phyloP scores from a whole-genome alignment of 2,797 vertebrate genomes.

The Coendou prehensilis region DNA sequence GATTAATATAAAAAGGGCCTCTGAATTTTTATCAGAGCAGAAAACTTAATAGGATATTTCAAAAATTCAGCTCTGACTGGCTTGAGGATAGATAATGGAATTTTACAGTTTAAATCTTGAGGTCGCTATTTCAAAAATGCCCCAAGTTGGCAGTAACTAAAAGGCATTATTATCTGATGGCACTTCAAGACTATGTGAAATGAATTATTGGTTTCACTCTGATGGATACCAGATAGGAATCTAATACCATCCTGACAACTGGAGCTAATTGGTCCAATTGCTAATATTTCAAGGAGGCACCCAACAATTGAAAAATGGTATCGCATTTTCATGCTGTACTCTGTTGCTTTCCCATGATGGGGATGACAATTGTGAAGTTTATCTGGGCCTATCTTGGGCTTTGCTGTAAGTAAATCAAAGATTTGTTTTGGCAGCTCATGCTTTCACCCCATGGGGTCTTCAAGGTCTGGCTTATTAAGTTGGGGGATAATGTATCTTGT shows the following conservation, averaged over 20 bases:
- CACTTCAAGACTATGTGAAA: constrained; percentile 70
- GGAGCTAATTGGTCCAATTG: constrained; percentile 77
- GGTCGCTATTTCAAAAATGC: constrained; percentile 78
- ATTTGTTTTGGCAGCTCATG: constrained; percentile 48
- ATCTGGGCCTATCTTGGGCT: constrained; percentile 34
- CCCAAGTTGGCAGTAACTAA: constrained; percentile 76
- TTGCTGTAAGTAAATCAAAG: constrained; percentile 69
- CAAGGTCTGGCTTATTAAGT: constrained; percentile 31
- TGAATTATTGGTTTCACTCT: constrained; percentile 74
- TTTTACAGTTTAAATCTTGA: constrained; percentile 73
- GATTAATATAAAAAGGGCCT: constrained; percentile 82
- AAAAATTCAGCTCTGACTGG: constrained; percentile 77
- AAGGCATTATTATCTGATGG: constrained; percentile 73
- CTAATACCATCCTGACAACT: constrained; percentile 46
- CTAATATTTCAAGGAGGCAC: constrained; percentile 65
- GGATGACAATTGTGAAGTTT: constrained; percentile 39
- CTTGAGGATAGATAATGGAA: constrained; percentile 84
- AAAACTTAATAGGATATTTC: constrained; percentile 85
- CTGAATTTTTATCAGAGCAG: constrained; percentile 84
- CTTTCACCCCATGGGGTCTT: not conserved
- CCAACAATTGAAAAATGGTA: constrained; percentile 68
- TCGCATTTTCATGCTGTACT: constrained; percentile 23
- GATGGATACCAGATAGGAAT: constrained; percentile 69
- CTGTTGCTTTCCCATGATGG: constrained; percentile 40
- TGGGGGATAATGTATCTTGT: constrained; percentile 17